Base-by-base conservation (phyloP, 2,888 invertebrate genomes). In the Lingula anatina region DNA sequence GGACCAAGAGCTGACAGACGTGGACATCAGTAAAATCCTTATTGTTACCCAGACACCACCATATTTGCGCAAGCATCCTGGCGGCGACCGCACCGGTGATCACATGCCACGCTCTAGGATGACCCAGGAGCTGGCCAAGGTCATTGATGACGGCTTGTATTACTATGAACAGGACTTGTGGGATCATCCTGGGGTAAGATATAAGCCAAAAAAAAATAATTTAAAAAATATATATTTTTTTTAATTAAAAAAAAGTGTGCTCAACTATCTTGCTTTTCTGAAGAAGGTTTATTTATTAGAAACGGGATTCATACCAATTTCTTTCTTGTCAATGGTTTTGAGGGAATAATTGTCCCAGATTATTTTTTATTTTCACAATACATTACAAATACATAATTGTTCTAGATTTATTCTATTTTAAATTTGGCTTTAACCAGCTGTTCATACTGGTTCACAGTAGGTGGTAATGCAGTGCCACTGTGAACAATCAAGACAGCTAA, bases 101-200 rank as follows among this genome's bases (percentile, higher is more conserved):
- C 88, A 85, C 85, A 86, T 85, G 54, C 88, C 90, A 0, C 81
- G 96, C 56, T 89, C 91, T 37, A 95, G 95, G 83, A 92, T 96
- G 80, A 88, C 90, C 7, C 90, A 94, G 78, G 94, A 96, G 70
- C 80, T 96, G 64, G 93, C 89, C 64, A 89, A 93, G 80, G 88
- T 90, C 39, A 99, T 99, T 64, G 94, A 95, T 64, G 94, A 97
- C 76, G 97, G 97, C n/a, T 83, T 99, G 21, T 86, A 85, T 70
- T 89, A 91, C 66, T 99, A 97, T 65, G 97, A 99, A 78, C 92
- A 95, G 71, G 94, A 95, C 71, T 78, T 97, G 47, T 90, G 91
- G 91, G 86, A 82, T 18, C 59, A 56, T 35, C 37, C 49, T 20
- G 42, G 52, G 51, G 61, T 62, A 49, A 46, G 52, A 50, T 9